Evolutionary conservation across 2,888 invertebrate species (phyloP).

Genomic region (Archaeoteleia sp.): DNA sequence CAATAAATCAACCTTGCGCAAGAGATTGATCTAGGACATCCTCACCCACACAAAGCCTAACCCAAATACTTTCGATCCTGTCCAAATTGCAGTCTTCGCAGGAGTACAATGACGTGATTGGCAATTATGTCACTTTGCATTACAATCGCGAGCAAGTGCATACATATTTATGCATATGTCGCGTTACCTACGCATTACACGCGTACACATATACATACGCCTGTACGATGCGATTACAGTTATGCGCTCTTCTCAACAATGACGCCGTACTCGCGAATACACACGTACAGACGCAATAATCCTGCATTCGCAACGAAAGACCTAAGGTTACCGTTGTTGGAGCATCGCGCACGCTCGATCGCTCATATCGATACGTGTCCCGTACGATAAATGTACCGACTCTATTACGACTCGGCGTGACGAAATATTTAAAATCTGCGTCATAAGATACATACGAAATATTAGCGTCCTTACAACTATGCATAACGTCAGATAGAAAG

Average conservation of each 20-base stretch:
- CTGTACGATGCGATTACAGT: slow-evolving; percentile 12
- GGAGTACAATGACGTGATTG: slow-evolving; percentile 36
- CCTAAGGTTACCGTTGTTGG: slow-evolving; percentile 10
- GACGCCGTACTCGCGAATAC: not conserved
- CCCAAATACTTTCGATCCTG: too few species aligned
- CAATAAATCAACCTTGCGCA: too few species aligned
- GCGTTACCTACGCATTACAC: slow-evolving; percentile 17
- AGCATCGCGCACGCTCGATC: slow-evolving; percentile 11
- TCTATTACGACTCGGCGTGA: too few species aligned
- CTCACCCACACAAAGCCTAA: too few species aligned
- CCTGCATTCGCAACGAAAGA: slow-evolving; percentile 11
- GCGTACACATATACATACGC: not conserved
- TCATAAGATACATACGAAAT: too few species aligned
- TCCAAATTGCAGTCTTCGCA: too few species aligned
- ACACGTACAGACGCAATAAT: slow-evolving; percentile 9
- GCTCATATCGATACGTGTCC: slow-evolving; percentile 21
- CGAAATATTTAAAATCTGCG: too few species aligned
- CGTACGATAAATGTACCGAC: not conserved
- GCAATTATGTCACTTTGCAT: slow-evolving; percentile 48
- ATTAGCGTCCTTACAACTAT: too few species aligned
- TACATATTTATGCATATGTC: slow-evolving; percentile 12
- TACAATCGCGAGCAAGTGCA: slow-evolving; percentile 27
- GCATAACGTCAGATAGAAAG: too few species aligned
- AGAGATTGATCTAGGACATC: too few species aligned
- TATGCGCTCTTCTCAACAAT: slow-evolving; percentile 16